A percentile compares a stretch with the other conserved stretches of the same genome.
These are phyloP conservation scores for Ginglymostoma cirratum DNA, from an alignment of 2,113 vertebrate genomes.

Conservation along the genomic window DNA sequence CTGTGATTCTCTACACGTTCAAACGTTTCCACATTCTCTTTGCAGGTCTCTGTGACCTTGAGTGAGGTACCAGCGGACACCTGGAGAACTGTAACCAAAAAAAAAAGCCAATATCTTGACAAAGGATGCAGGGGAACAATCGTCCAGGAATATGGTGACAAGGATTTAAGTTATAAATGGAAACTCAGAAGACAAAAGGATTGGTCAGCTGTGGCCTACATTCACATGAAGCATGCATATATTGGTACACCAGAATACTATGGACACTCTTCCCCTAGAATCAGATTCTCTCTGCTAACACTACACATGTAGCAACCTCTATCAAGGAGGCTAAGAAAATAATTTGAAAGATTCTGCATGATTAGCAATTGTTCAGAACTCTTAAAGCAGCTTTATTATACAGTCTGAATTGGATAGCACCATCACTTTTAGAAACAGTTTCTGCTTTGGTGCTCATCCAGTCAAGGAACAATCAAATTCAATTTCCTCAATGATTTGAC, in stretches of 20 bases:
- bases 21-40: neutral
- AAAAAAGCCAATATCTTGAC: neutral
- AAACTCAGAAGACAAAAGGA: neutral
- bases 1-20: neutral
- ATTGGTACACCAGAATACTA: no score
- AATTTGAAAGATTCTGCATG: neutral
- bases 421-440: neutral
- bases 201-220: neutral
- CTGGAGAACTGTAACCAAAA: neutral
- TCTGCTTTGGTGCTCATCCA: neutral
- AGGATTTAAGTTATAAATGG: neutral
- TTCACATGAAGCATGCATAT: neutral
- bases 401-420: neutral
- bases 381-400: neutral
- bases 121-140: neutral
- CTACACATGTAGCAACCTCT: neutral
- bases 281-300: neutral
- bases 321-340: neutral
- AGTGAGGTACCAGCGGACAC: neutral
- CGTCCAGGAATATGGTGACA: neutral
- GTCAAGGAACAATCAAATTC: constrained; percentile 15
- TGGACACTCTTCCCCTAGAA: no score
- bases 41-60: neutral
- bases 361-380: neutral
- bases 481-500: neutral